Conservation (phyloP, 1,140 invertebrate species). For the Rhynchophorus ferrugineus region DNA sequence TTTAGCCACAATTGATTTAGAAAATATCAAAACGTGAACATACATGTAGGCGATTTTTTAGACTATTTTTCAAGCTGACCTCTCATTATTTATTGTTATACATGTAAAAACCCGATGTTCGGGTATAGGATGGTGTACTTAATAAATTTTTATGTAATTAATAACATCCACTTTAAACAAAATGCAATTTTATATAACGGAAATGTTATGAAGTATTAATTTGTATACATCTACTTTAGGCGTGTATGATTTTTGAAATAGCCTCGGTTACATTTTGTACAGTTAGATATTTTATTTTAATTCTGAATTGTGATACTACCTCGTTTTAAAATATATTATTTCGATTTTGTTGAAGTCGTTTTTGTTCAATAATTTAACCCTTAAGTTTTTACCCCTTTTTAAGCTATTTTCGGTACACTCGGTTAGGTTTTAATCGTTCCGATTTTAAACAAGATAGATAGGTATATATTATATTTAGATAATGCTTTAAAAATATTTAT, state of each 20-base stretch:
- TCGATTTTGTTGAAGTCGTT: slow-evolving; percentile 6
- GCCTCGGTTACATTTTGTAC: background rate
- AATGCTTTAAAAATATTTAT: no score
- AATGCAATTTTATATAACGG: slow-evolving; percentile 9
- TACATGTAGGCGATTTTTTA: background rate
- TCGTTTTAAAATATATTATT: slow-evolving; percentile 10
- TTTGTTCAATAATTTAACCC: no score
- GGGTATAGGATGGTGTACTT: slow-evolving; percentile 3
- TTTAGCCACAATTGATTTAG: background rate
- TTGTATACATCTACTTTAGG: background rate
- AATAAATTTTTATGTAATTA: slow-evolving; percentile 2
- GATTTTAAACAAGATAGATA: no score
- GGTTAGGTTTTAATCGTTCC: no score
- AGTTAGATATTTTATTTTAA: slow-evolving; percentile 5
- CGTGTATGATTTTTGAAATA: slow-evolving; percentile 2
- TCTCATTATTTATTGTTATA: slow-evolving; percentile 5
- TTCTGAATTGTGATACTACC: slow-evolving; percentile 13
- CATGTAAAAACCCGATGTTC: background rate
- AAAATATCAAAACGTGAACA: background rate
- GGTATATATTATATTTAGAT: no score
- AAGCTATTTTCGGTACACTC: no score
- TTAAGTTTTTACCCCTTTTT: no score
- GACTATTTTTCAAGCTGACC: background rate
- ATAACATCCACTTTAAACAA: background rate
- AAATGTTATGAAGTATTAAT: slow-evolving; percentile 5